These are phyloP conservation scores for Apamea epomidion DNA, from an alignment of 2,888 invertebrate genomes.

Conservation along the genomic window DNA sequence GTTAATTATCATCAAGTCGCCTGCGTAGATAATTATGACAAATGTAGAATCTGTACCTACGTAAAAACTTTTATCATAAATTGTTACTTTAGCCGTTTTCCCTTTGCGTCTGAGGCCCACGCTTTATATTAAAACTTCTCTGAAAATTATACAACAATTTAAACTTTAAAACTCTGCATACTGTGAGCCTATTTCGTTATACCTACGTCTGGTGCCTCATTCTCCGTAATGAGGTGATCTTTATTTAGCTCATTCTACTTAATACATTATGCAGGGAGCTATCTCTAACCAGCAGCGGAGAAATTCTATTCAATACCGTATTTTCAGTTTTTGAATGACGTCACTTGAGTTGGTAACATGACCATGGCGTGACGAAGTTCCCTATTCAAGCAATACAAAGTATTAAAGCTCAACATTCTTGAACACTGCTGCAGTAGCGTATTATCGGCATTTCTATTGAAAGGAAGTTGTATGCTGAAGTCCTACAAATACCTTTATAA, in stretches of 20 bases:
- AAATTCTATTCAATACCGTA: background rate
- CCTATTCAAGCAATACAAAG: background rate
- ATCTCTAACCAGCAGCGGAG: background rate
- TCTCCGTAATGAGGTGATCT: background rate
- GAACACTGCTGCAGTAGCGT: background rate
- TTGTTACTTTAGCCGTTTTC: slow-evolving; percentile 44
- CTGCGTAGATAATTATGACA: slow-evolving; percentile 54
- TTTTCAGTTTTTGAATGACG: slow-evolving; percentile 2
- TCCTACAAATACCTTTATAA: background rate
- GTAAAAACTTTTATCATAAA: slow-evolving; percentile 58
- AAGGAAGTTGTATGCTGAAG: background rate
- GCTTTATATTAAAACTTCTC: slow-evolving; percentile 45
- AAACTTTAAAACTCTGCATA: slow-evolving; percentile 39
- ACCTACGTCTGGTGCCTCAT: background rate
- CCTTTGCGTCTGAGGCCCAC: slow-evolving; percentile 36
- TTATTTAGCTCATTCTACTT: background rate
- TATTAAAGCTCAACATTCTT: background rate
- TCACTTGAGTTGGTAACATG: background rate
- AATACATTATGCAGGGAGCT: background rate
- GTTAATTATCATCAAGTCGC: slow-evolving; percentile 35
- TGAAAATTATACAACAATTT: slow-evolving; percentile 53
- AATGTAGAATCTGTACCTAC: slow-evolving; percentile 44
- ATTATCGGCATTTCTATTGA: background rate
- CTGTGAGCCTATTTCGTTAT: slow-evolving; percentile 11
- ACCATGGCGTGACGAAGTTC: slow-evolving; percentile 24